These are phyloP conservation scores for Rhimphoctona megacephalus DNA, from an alignment of 2,888 invertebrate species.

Conservation along the genomic window DNA sequence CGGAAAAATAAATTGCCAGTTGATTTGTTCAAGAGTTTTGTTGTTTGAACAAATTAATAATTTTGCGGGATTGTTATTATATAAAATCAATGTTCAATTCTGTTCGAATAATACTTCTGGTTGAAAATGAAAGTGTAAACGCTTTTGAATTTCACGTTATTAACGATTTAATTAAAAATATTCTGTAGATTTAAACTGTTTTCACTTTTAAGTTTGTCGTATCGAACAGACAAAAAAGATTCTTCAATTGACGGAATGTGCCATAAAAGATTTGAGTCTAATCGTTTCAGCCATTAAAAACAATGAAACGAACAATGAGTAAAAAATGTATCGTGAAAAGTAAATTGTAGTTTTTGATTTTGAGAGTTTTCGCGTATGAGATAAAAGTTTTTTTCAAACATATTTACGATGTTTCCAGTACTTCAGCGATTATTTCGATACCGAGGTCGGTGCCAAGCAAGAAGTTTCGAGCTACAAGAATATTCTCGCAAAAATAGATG, in stretches of 20 bases:
- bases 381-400: background rate
- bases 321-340: background rate
- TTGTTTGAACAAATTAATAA: too few relatives aligned
- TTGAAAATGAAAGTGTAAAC: background rate
- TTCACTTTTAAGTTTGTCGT: background rate
- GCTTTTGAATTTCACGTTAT: background rate
- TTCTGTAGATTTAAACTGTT: background rate
- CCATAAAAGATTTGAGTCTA: background rate
- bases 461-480: constrained; percentile 91
- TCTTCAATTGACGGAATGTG: background rate
- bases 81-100: background rate
- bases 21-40: background rate
- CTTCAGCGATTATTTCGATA: constrained; percentile 94
- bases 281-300: background rate
- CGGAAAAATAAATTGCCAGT: too few relatives aligned
- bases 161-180: background rate
- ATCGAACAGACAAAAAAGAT: background rate
- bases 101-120: background rate
- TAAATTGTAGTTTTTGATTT: background rate
- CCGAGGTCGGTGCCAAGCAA: constrained; percentile 92
- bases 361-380: background rate
- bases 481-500: constrained; percentile 90
- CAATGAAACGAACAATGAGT: background rate
- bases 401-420: constrained; percentile 82
- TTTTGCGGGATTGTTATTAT: background rate